These are phyloP conservation scores for Empidonax traillii DNA, from an alignment of 2,113 vertebrate genomes.

Conservation along the genomic window DNA sequence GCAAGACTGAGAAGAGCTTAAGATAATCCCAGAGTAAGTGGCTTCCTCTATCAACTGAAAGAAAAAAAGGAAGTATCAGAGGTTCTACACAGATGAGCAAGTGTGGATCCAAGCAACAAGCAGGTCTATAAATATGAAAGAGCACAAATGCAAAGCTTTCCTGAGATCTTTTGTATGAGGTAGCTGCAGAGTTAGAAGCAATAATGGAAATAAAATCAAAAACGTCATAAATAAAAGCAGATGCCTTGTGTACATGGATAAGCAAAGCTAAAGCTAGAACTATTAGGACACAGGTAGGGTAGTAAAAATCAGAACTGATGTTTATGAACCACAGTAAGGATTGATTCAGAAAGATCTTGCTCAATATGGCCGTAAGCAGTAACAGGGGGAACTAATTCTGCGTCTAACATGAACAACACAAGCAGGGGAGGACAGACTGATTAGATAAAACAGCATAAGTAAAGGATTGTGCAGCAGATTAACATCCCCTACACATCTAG, in stretches of 20 bases:
- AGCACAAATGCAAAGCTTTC: background rate
- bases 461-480: background rate
- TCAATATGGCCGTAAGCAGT: background rate
- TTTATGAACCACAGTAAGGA: background rate
- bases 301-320: background rate
- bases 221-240: background rate
- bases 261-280: background rate
- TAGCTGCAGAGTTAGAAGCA: background rate
- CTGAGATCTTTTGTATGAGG: background rate
- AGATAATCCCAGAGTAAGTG: background rate
- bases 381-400: background rate
- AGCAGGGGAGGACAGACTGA: background rate
- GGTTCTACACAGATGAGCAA: background rate
- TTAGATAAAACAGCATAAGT: background rate
- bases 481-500: background rate
- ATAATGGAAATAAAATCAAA: background rate
- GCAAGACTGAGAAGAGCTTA: accelerated
- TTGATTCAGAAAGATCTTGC: background rate
- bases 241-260: accelerated
- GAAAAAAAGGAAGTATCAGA: background rate
- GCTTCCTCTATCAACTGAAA: background rate
- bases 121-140: background rate
- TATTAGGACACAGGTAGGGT: background rate
- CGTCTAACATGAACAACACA: background rate
- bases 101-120: background rate